Base-by-base conservation (phyloP, 1,140 invertebrate species). In the Fopius arisanus region DNA sequence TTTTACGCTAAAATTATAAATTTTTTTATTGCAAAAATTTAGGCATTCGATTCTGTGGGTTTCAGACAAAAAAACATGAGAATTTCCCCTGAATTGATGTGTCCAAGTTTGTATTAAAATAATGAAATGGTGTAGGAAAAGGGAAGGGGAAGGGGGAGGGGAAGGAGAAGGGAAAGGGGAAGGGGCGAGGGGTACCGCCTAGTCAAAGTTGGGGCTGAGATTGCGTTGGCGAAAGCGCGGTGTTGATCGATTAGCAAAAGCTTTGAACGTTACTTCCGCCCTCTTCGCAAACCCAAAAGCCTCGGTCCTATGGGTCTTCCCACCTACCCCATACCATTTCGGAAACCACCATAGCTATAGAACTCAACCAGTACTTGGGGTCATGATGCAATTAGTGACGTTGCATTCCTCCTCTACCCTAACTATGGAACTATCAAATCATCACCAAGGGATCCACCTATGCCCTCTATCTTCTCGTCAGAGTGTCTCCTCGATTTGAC, bases 181-280 rank as follows among this genome's bases (percentile, higher is more conserved):
- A n/a, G n/a, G n/a, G n/a, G n/a, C n/a, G n/a, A n/a, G n/a, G n/a
- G n/a, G n/a, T n/a, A n/a, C n/a, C 74, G 70, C 68, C 59, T 1
- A 31, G 26, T 31, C 29, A 59, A 68, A 74, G 72, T 70, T 70
- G 19, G 19, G 14, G 10, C 40, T 7, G 59, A 73, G 71, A 77
- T 74, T 74, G 72, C 72, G 59, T 65, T 77, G 72, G 68, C 63
- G 41, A 68, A 59, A 70, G 54, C 31, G 59, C 62, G 71, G 67
- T 73, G 71, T 77, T 77, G 75, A 77, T 74, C 75, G 75, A 77
- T 77, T 74, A 74, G 72, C 65, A 77, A 74, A 12, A 43, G 75
- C 72, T 77, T 77, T 77, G 75, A 77, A 70, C 69, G 54, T 70
- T 76, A 75, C 68, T 75, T 71, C 63, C 41, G 48, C 66, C 67